Evolutionary conservation across 2,797 vertebrate genomes (phyloP).

Genomic region (Myripristis jacobus): DNA sequence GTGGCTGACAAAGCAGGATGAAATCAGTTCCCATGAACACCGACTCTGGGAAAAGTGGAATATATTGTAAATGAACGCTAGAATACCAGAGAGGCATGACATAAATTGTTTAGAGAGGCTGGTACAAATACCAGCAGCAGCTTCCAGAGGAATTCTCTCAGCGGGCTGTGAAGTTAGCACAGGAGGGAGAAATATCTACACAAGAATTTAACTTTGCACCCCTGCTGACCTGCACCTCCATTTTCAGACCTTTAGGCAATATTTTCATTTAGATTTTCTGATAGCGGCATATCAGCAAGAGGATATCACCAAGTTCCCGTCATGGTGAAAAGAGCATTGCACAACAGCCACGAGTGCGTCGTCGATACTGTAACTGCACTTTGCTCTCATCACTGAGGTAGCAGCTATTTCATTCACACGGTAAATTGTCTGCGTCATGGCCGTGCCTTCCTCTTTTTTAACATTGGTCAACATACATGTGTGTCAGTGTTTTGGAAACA

Average conservation of each 20-base stretch:
- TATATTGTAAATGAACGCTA: too few relatives aligned
- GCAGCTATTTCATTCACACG: neutral
- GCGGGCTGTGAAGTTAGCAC: neutral
- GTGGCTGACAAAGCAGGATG: neutral
- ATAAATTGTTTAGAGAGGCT: neutral
- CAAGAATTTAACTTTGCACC: neutral
- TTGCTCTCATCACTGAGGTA: neutral
- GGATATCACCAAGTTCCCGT: neutral
- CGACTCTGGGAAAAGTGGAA: too few relatives aligned
- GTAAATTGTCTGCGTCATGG: neutral
- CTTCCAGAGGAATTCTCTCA: conserved; percentile 15
- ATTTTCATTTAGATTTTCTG: neutral
- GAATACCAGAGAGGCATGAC: neutral
- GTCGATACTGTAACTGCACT: too few relatives aligned
- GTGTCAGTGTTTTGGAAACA: too few relatives aligned
- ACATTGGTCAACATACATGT: too few relatives aligned
- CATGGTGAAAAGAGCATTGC: neutral
- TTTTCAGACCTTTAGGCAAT: neutral
- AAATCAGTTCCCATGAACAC: neutral
- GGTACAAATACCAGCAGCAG: neutral
- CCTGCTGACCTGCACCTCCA: neutral
- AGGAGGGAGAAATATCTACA: conserved; percentile 10
- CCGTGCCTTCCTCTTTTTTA: too few relatives aligned
- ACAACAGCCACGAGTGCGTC: neutral
- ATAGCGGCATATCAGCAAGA: too few relatives aligned